Percentiles rank a stretch among this genome's conserved stretches.
phyloP scores from a whole-genome alignment of 2,888 invertebrate species.

The Phania funesta region DNA sequence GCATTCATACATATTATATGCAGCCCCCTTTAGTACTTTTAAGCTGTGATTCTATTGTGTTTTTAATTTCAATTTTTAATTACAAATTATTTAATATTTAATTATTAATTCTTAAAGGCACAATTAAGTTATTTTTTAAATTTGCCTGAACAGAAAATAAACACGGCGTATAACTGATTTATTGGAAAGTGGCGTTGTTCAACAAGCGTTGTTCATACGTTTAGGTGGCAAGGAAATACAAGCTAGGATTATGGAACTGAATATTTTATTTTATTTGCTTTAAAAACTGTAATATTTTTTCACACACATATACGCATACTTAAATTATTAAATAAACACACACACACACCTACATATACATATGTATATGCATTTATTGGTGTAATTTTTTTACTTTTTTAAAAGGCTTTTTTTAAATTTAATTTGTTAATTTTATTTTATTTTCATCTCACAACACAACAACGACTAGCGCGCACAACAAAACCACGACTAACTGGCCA shows the following conservation, averaged over 20 bases:
- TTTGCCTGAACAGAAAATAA: background rate
- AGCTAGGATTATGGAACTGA: background rate
- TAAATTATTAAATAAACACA: background rate
- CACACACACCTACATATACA: background rate
- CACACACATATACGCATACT: background rate
- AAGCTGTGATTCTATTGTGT: conserved; percentile 11
- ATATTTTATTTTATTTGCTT: conserved; percentile 55
- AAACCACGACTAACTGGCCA: conserved; percentile 77
- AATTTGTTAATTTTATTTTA: conserved; percentile 22
- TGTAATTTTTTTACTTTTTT: conserved; percentile 7
- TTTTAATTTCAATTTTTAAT: background rate
- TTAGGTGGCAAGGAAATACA: background rate
- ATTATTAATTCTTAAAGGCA: conserved; percentile 7
- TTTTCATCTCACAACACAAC: conserved; percentile 69
- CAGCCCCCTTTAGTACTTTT: conserved; percentile 12
- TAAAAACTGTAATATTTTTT: conserved; percentile 10
- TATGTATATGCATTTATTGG: background rate
- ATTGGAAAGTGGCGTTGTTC: conserved; percentile 3
- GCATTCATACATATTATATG: conserved; percentile 39
- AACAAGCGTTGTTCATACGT: conserved; percentile 49
- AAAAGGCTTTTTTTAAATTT: conserved; percentile 16
- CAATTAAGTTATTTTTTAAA: background rate
- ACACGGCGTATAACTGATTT: conserved; percentile 54
- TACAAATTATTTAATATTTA: background rate
- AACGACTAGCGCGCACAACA: conserved; percentile 76